A percentile compares a stretch with the other conserved stretches of the same genome.
These are phyloP conservation scores for Gymnopithys bicolor DNA, from an alignment of 2,797 vertebrate genomes.

Conservation along the genomic window DNA sequence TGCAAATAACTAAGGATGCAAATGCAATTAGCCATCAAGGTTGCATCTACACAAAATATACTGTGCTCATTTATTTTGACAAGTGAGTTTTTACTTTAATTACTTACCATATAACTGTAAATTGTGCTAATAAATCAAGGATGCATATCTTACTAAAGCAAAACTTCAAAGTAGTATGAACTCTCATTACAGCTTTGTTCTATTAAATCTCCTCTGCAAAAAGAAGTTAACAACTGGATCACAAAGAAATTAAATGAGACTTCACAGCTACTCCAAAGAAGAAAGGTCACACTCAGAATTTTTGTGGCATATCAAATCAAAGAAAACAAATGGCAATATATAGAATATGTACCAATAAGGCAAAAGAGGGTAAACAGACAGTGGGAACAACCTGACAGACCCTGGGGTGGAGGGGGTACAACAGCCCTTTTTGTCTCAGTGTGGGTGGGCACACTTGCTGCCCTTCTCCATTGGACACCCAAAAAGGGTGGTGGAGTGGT, in stretches of 20 bases:
- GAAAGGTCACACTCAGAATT: not conserved
- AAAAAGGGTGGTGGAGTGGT: accelerated
- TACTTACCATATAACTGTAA: conserved; percentile 64
- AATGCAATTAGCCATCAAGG: conserved; percentile 69
- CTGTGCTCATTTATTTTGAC: conserved; percentile 75
- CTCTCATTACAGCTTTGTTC: conserved; percentile 13
- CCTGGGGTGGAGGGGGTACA: accelerated
- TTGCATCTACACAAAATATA: conserved; percentile 65
- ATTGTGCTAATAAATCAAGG: conserved; percentile 67
- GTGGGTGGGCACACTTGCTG: accelerated
- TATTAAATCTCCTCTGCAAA: not conserved
- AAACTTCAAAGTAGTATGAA: conserved; percentile 56
- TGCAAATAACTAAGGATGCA: conserved; percentile 62
- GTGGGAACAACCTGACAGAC: not conserved
- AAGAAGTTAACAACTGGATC: not conserved
- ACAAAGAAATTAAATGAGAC: not conserved
- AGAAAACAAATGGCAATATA: not conserved
- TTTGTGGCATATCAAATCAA: not conserved
- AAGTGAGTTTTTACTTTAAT: conserved; percentile 74
- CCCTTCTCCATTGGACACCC: accelerated
- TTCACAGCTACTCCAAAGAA: not conserved
- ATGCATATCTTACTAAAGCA: conserved; percentile 60
- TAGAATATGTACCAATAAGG: not conserved
- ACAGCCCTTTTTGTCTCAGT: accelerated
- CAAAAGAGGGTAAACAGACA: not conserved